A percentile compares a stretch with the other conserved stretches of the same genome.
Evolutionary conservation across 1,140 invertebrate species (phyloP).

Genomic region (Heliconius eleuchia): DNA sequence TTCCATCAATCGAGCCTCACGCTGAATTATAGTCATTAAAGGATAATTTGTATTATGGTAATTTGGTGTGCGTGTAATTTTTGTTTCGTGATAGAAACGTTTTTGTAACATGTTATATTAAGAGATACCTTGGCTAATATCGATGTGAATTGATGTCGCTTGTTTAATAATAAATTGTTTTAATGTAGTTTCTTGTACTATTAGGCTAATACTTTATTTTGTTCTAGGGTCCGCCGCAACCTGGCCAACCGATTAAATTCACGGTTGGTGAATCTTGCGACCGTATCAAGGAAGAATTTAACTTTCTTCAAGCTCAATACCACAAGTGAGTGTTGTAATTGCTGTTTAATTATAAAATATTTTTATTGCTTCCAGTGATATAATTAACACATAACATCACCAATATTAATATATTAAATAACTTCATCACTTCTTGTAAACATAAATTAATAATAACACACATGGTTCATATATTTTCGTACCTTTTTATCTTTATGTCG

Average conservation of each 20-base stretch:
- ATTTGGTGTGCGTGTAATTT: conserved; percentile 81
- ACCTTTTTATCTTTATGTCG: background rate
- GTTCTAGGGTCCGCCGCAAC: conserved; percentile 91
- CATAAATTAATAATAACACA: background rate
- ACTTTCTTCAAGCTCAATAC: conserved; percentile 98
- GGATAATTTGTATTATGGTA: conserved; percentile 81
- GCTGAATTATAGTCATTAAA: conserved; percentile 81
- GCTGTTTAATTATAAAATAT: background rate
- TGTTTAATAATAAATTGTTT: background rate
- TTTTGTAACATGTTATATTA: conserved; percentile 53
- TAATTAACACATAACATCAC: background rate
- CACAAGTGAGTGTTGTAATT: conserved; percentile 92
- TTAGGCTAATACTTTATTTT: conserved; percentile 31
- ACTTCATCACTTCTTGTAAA: background rate
- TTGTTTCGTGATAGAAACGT: conserved; percentile 78
- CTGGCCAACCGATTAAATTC: conserved; percentile 95
- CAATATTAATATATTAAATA: background rate
- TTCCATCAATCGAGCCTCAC: conserved; percentile 75
- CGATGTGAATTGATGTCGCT: background rate
- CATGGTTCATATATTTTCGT: background rate
- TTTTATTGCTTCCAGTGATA: background rate
- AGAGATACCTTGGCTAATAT: background rate
- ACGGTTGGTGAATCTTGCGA: conserved; percentile 96
- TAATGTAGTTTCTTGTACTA: background rate
- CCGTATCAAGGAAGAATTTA: conserved; percentile 99